Percentiles rank a stretch among this genome's conserved stretches.
These are phyloP conservation scores for Drosophila rhopaloa DNA, from an alignment of 1,140 invertebrate species.

Conservation along the genomic window DNA sequence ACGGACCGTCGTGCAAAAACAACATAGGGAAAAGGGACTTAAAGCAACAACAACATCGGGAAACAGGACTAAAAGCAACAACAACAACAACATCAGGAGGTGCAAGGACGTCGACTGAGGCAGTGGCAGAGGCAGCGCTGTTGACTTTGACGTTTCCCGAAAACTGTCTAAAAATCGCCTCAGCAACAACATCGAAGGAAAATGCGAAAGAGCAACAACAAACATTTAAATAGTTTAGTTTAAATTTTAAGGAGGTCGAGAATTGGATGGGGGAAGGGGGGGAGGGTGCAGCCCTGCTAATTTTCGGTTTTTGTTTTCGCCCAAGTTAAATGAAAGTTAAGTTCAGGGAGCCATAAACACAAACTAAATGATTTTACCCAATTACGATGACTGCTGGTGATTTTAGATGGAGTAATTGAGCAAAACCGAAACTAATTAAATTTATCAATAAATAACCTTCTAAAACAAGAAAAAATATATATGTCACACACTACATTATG, in stretches of 20 bases:
- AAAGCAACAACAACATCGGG: constrained; percentile 3
- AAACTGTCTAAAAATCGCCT: constrained; percentile 39
- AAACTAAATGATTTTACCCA: constrained; percentile 13
- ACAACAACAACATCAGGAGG: constrained; percentile 8
- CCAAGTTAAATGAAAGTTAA: constrained; percentile 38
- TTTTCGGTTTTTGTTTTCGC: constrained; percentile 27
- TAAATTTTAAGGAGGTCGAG: constrained; percentile 5
- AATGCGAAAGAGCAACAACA: constrained; percentile 11
- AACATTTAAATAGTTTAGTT: constrained; percentile 46
- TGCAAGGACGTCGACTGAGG: constrained; percentile 24
- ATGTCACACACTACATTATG: no score
- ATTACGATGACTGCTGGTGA: background rate
- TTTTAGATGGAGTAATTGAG: background rate
- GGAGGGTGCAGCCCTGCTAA: background rate
- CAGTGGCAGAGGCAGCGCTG: constrained; percentile 13
- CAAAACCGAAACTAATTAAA: no score
- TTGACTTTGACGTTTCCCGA: constrained; percentile 46
- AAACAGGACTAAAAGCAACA: background rate
- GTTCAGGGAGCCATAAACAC: constrained; percentile 16
- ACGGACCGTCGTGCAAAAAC: constrained; percentile 32
- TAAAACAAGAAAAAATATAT: no score
- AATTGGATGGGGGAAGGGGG: no score
- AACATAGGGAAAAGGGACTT: constrained; percentile 6
- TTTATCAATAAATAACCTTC: no score
- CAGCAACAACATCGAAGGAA: constrained; percentile 6